phyloP scores from a whole-genome alignment of 2,888 invertebrate genomes.

The Nebria brevicollis region DNA sequence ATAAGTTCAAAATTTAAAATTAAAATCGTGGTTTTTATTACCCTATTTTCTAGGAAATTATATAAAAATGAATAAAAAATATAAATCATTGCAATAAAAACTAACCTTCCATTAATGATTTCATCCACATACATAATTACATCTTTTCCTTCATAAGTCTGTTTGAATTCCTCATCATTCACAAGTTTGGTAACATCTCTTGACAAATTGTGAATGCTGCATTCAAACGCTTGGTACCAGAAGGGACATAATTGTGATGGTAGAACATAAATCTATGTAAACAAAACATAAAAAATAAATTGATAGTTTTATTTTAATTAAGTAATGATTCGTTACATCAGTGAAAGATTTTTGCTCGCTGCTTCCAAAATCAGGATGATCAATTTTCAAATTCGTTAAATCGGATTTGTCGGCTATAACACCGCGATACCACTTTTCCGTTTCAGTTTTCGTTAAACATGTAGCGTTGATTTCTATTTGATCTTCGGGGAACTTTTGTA shows the following conservation, averaged over 20 bases:
- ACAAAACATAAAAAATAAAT: background rate
- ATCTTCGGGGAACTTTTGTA: constrained; percentile 60
- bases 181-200: constrained; percentile 61
- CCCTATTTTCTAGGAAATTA: no score
- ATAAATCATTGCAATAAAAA: constrained; percentile 5
- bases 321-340: constrained; percentile 58
- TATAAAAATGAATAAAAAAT: no score
- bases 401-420: constrained; percentile 61
- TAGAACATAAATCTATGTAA: constrained; percentile 65
- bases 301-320: background rate
- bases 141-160: constrained; percentile 63
- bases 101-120: constrained; percentile 61
- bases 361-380: constrained; percentile 64
- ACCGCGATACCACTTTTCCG: constrained; percentile 62
- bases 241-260: constrained; percentile 67
- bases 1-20: no score
- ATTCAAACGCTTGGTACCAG: constrained; percentile 65
- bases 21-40: no score
- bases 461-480: constrained; percentile 61
- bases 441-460: constrained; percentile 62
- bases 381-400: constrained; percentile 57
- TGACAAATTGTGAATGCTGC: constrained; percentile 65
- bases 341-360: constrained; percentile 60
- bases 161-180: constrained; percentile 65
- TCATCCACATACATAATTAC: constrained; percentile 64